These are phyloP conservation scores for Paelopatides confundens DNA, from an alignment of 53 echinoderm and acorn worm genomes.

Conservation along the genomic window DNA sequence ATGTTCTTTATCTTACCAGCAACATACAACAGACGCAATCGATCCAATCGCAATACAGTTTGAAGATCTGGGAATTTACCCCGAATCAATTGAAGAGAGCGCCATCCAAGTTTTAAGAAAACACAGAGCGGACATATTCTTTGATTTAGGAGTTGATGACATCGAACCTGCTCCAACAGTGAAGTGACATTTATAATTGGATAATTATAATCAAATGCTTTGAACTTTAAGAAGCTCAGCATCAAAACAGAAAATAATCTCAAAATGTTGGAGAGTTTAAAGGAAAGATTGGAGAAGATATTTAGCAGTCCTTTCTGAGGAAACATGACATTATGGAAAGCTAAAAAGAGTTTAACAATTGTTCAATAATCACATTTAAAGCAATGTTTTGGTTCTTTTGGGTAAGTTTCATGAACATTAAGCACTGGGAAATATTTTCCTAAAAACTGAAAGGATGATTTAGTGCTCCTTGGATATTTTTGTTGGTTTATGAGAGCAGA, in stretches of 20 bases:
- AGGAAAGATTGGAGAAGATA: background rate
- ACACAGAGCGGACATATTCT: conserved; percentile 86
- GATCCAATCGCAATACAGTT: conserved; percentile 66
- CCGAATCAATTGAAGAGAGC: conserved; percentile 69
- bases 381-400: too few relatives aligned
- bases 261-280: background rate
- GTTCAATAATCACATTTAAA: too few relatives aligned
- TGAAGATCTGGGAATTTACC: conserved; percentile 80
- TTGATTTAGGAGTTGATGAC: conserved; percentile 86
- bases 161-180: conserved; percentile 76
- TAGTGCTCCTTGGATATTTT: too few relatives aligned
- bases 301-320: too few relatives aligned
- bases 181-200: conserved; percentile 28
- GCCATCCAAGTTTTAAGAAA: conserved; percentile 84
- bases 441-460: too few relatives aligned
- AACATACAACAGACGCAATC: conserved; percentile 76
- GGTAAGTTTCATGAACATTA: too few relatives aligned
- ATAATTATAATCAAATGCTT: background rate
- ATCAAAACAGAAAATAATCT: background rate
- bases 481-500: too few relatives aligned
- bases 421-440: too few relatives aligned
- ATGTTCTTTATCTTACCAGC: conserved; percentile 54
- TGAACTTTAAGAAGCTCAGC: background rate
- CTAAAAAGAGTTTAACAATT: too few relatives aligned
- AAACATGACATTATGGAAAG: too few relatives aligned